A percentile compares a stretch with the other conserved stretches of the same genome.
phyloP scores from a whole-genome alignment of 1,140 invertebrate species.

The Leucophenga varia region DNA sequence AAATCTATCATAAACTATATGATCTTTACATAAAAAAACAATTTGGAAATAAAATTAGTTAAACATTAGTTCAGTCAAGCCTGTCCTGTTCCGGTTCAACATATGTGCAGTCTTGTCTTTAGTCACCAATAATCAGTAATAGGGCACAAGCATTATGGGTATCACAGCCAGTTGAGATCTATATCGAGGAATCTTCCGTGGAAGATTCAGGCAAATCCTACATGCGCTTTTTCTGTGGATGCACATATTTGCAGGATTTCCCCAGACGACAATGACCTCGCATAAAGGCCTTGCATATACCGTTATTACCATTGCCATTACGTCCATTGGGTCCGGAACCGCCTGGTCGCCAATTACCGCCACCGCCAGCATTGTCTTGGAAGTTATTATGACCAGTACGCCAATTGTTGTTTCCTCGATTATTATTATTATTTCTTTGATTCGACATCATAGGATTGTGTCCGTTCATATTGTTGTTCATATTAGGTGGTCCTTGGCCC shows the following conservation, averaged over 20 bases:
- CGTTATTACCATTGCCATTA: conserved; percentile 56
- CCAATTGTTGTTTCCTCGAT: conserved; percentile 45
- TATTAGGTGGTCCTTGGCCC: conserved; percentile 1
- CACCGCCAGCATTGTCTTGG: conserved; percentile 29
- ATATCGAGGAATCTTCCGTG: conserved; percentile 39
- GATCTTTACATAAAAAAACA: too few relatives aligned
- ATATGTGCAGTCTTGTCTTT: too few relatives aligned
- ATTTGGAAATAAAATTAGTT: too few relatives aligned
- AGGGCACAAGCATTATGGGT: too few relatives aligned
- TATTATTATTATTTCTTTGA: conserved; percentile 28
- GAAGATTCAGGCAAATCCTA: conserved; percentile 48
- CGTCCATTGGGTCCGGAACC: conserved; percentile 57
- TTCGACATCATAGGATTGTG: conserved; percentile 25
- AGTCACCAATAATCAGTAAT: too few relatives aligned
- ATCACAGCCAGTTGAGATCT: too few relatives aligned
- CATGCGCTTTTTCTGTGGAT: conserved; percentile 66
- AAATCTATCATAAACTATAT: too few relatives aligned
- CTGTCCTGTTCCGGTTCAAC: too few relatives aligned
- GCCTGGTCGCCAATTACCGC: conserved; percentile 24
- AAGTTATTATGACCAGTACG: conserved; percentile 29
- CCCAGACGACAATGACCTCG: conserved; percentile 75
- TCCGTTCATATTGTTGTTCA: conserved; percentile 17
- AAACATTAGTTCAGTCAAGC: too few relatives aligned
- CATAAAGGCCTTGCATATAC: conserved; percentile 74
- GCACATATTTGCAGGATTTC: conserved; percentile 75